Conservation (phyloP, 2,797 vertebrate species). For the Lophius americanus region DNA sequence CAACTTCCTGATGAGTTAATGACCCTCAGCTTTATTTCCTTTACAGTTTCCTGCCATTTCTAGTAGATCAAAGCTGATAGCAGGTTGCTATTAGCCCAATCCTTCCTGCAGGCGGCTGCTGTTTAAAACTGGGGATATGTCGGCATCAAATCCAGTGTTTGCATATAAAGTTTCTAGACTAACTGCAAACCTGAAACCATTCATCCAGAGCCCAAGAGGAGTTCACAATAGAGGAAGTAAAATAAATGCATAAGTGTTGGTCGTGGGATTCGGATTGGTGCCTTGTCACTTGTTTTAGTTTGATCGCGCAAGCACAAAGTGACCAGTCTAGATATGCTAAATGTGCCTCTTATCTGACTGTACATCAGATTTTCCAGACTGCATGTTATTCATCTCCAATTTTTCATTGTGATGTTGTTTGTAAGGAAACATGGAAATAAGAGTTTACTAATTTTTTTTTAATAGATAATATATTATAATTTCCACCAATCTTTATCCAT, state of each 20-base stretch:
- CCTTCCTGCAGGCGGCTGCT: conserved; percentile 27
- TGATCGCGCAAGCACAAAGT: neutral
- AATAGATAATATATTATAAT: too few relatives aligned
- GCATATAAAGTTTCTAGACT: neutral
- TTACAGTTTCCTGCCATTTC: conserved; percentile 73
- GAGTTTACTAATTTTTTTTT: neutral
- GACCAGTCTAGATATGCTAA: neutral
- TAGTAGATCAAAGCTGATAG: conserved; percentile 71
- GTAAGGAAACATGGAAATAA: neutral
- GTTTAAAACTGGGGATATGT: conserved; percentile 11
- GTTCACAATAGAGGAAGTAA: neutral
- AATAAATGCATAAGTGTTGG: neutral
- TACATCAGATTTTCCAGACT: neutral
- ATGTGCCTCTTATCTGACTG: neutral
- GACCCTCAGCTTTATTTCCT: conserved; percentile 66
- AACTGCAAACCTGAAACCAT: neutral
- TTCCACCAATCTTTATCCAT: too few relatives aligned
- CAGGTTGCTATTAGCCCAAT: conserved; percentile 20
- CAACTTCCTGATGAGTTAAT: conserved; percentile 75
- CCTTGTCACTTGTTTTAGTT: neutral
- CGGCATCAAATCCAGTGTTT: conserved; percentile 12
- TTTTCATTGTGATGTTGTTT: neutral
- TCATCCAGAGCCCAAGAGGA: conserved; percentile 6
- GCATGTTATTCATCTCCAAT: neutral
- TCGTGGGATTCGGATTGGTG: neutral